Evolutionary conservation across 2,888 invertebrate genomes (phyloP).

Genomic region (Drosophila vallismaia): DNA sequence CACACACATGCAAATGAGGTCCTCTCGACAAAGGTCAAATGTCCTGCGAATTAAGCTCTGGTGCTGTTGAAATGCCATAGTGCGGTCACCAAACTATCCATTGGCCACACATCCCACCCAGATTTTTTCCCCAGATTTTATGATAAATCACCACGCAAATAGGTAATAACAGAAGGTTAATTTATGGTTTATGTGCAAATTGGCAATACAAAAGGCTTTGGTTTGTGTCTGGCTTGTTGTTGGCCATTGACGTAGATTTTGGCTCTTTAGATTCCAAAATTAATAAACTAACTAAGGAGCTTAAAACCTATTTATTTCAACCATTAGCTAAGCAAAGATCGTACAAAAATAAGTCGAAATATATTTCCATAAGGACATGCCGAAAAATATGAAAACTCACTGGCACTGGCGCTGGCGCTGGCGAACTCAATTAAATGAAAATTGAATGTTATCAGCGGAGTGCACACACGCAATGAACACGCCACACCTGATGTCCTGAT

Average conservation of each 20-base stretch:
- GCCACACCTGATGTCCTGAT: conserved; percentile 23
- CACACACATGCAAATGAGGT: conserved; percentile 22
- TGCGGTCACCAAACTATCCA: not conserved
- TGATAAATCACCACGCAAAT: not conserved
- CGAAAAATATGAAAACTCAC: not conserved
- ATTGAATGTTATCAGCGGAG: conserved; percentile 29
- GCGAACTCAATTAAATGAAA: conserved; percentile 31
- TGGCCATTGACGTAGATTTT: not conserved
- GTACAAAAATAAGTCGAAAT: not conserved
- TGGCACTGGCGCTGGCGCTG: not conserved
- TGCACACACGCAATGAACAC: conserved; percentile 10
- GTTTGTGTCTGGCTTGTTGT: no score
- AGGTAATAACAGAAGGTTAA: not conserved
- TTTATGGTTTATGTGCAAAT: conserved; percentile 8
- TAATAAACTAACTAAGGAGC: no score
- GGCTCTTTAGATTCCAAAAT: no score
- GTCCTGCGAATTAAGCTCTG: conserved; percentile 25
- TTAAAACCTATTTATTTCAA: not conserved
- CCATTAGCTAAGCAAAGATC: not conserved
- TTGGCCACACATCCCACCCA: not conserved
- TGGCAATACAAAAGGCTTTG: not conserved
- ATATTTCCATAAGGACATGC: conserved; percentile 4
- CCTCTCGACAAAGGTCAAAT: conserved; percentile 44
- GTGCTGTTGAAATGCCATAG: not conserved
- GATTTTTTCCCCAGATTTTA: not conserved